Percentiles rank a stretch among this genome's conserved stretches.
phyloP scores from a whole-genome alignment of 2,113 vertebrate species.

The Bufo gargarizans region DNA sequence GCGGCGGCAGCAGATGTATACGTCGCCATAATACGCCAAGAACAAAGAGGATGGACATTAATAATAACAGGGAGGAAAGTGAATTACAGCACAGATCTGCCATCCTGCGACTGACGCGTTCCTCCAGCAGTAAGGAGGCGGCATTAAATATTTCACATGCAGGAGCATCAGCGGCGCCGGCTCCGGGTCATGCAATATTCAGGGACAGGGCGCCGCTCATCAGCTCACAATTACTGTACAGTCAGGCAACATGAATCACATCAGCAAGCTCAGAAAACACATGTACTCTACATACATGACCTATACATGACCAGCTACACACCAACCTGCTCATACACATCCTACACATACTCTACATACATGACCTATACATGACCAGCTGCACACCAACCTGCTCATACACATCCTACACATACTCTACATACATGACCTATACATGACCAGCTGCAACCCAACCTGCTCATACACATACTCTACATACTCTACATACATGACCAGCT shows the following conservation, averaged over 20 bases:
- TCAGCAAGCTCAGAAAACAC: neutral
- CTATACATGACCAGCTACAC: neutral
- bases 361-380: too few relatives aligned
- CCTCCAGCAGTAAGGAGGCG: neutral
- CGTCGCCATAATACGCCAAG: neutral
- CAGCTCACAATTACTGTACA: neutral
- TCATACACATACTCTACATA: neutral
- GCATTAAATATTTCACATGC: neutral
- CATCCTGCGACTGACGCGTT: neutral
- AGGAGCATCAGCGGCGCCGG: neutral
- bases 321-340: too few relatives aligned
- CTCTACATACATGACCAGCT: too few relatives aligned
- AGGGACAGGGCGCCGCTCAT: neutral
- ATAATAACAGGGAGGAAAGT: neutral
- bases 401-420: neutral
- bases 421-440: neutral
- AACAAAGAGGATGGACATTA: constrained; percentile 1
- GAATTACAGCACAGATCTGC: neutral
- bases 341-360: neutral
- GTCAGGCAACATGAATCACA: neutral
- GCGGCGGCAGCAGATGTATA: neutral
- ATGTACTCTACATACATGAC: too few relatives aligned
- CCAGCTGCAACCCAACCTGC: neutral
- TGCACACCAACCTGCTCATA: neutral
- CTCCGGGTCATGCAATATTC: neutral